Evolutionary conservation across 2,888 invertebrate genomes (phyloP), one percentile per base, ranked within the genome.

Genomic region (Neuroscelio doddi): DNA sequence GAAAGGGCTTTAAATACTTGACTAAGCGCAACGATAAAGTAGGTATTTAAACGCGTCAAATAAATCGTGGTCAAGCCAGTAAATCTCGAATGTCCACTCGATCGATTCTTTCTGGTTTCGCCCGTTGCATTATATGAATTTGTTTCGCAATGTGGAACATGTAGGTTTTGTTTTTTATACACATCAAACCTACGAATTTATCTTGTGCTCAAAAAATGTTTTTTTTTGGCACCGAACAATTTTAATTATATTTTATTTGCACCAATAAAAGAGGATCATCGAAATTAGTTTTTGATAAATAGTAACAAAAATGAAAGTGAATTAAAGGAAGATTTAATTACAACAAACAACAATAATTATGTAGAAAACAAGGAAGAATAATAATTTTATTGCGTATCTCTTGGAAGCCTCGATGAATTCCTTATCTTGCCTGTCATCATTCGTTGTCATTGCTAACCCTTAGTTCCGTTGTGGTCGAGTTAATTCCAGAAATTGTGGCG

Each of bases 1-100:
- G 45, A 44, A 59, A 64, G 58, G 64, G 63, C 65, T 65, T 68
- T 69, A 69, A 69, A 69, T 69, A 69, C 67, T 67, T 67, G 39
- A 58, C 67, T 67, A 69, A 63, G 61, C 62, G 52, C 69, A 52
- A 72, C 75, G 75, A 78, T 77, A 77, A 79, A 78, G 75, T 75
- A 74, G 73, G 76, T 75, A 76, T 79, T 79, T 78, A 77, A 79
- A 73, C 74, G 71, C 71, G 74, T 70, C 78, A 71, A 78, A 79
- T 79, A 79, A 79, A 79, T 79, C 76, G 70, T 70, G 64, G 55
- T 55, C 44, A 45, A 44, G 58, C 58, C 72, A 64, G 74, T 79
- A 79, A 79, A 79, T 79, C 79, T 74, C 68, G 42, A 63, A 49
- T 68, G 68, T 62, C 57, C 56, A 57, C 47, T 51, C 70, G 71